Evolutionary conservation across 1,140 invertebrate genomes (phyloP).

Genomic region (Laupala kohalensis): DNA sequence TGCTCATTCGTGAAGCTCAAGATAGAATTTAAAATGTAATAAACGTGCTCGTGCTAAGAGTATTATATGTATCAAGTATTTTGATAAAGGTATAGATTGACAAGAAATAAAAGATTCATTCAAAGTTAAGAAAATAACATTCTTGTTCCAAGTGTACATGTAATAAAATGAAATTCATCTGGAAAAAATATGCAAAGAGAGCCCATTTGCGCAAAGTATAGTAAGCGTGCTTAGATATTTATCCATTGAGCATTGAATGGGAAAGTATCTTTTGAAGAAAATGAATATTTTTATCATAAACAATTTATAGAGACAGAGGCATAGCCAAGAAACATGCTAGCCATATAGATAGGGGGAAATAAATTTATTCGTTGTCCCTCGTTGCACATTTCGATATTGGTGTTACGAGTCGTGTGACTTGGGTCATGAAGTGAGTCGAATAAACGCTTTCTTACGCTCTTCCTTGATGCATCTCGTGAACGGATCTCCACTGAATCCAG

Average conservation of each 20-base stretch:
- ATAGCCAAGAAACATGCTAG: neutral
- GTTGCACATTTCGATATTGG: conserved; percentile 35
- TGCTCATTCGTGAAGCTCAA: too few relatives aligned
- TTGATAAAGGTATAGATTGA: neutral
- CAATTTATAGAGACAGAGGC: neutral
- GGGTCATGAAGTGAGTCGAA: conserved; percentile 17
- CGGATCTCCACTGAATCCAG: conserved; percentile 64
- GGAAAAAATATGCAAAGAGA: too few relatives aligned
- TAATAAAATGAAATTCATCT: too few relatives aligned
- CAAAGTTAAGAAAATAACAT: neutral
- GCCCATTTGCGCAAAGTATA: too few relatives aligned
- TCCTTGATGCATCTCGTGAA: conserved; percentile 49
- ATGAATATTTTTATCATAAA: neutral
- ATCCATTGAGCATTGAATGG: neutral
- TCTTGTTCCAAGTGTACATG: too few relatives aligned
- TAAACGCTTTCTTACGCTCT: conserved; percentile 35
- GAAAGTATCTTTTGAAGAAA: neutral
- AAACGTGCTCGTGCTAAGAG: neutral
- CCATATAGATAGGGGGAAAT: neutral
- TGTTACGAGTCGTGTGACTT: conserved; percentile 62
- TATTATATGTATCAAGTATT: neutral
- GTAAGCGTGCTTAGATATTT: neutral
- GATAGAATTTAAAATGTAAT: too few relatives aligned
- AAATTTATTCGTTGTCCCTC: neutral
- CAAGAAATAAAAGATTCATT: neutral